Base-by-base conservation (phyloP, 2,113 vertebrate genomes). In the Podarcis cretensis region DNA sequence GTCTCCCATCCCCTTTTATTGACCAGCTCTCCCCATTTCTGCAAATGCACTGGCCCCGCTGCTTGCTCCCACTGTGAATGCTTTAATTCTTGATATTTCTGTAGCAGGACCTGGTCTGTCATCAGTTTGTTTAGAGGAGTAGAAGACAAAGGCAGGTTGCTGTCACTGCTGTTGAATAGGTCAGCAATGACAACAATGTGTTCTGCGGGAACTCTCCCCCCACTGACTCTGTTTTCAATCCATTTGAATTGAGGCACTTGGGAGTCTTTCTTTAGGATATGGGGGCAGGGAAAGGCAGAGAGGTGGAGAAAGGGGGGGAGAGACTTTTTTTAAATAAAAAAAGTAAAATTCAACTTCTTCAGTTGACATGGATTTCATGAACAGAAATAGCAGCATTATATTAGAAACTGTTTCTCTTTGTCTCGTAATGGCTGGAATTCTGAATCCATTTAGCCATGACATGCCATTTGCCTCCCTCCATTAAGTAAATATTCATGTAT, bases 91-190 rank as follows among this genome's bases (percentile, higher is more conserved):
- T 90, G 74, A 21, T 90, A 92, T 93, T 95, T 93, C 89, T 93
- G 90, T 74, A 18, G 91, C 82, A 86, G 88, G 87, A 80, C 88
- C 25, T 83, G 87, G 88, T 9, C 90, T 92, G 92, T 86, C 90
- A 68, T 91, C 78, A 25, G 92, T 92, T 92, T 94, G 85, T 92
- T 92, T 90, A 92, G 93, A 2, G 3, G 91, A 71, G 90, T 87
- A 90, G 93, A 94, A 91, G 93, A 96, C 94, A 96, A 96, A 95
- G 94, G 93, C 85, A 87, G 85, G 84, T 90, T 88, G 90, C 75
- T 91, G 92, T 86, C 94, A 91, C 66, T 82, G 90, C 92, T 82
- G 84, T 78, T 93, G 94, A 94, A 95, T 95, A 94, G 94, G 95
- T 94, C 93, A 93, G 40, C 6, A 0, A 74, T 83, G 94, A 90